phyloP scores from a whole-genome alignment of 2,797 vertebrate genomes.

The Sandelia bainsii region DNA sequence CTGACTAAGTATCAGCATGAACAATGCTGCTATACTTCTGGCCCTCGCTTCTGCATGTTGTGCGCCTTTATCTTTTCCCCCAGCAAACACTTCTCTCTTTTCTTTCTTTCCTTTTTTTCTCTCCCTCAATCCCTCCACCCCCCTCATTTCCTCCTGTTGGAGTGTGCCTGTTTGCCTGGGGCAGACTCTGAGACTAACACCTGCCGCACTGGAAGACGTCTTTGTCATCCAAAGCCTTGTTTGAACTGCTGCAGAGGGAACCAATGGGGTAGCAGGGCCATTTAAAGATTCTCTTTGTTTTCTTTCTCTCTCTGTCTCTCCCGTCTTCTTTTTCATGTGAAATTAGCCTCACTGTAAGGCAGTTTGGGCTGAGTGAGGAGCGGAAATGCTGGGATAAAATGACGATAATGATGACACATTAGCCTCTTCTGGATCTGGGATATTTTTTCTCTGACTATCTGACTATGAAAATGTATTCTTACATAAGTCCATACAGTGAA shows the following conservation, averaged over 20 bases:
- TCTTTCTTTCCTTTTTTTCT: constrained; percentile 44
- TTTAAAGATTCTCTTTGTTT: constrained; percentile 76
- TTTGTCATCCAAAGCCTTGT: constrained; percentile 92
- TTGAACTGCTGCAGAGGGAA: constrained; percentile 86
- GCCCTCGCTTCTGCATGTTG: constrained; percentile 86
- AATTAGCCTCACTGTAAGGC: constrained; percentile 35
- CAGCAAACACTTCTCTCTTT: constrained; percentile 78
- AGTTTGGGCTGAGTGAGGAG: constrained; percentile 24
- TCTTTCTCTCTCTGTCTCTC: constrained; percentile 31
- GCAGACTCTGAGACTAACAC: constrained; percentile 92
- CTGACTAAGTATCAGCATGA: constrained; percentile 87
- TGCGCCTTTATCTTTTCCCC: constrained; percentile 78
- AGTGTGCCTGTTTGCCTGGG: constrained; percentile 87
- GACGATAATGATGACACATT: constrained; percentile 44
- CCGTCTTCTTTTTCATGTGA: constrained; percentile 44
- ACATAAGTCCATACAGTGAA: constrained; percentile 22
- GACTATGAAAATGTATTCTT: constrained; percentile 48
- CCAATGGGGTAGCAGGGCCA: constrained; percentile 82
- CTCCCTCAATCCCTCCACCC: constrained; percentile 22
- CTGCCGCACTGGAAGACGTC: constrained; percentile 92
- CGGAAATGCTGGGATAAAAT: constrained; percentile 42
- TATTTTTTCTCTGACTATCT: constrained; percentile 32
- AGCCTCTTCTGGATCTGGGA: constrained; percentile 29
- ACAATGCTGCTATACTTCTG: constrained; percentile 83
- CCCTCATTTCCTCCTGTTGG: constrained; percentile 81